Base-by-base conservation (phyloP, 2,888 invertebrate species). In the Chamaedrilus cognettii region DNA sequence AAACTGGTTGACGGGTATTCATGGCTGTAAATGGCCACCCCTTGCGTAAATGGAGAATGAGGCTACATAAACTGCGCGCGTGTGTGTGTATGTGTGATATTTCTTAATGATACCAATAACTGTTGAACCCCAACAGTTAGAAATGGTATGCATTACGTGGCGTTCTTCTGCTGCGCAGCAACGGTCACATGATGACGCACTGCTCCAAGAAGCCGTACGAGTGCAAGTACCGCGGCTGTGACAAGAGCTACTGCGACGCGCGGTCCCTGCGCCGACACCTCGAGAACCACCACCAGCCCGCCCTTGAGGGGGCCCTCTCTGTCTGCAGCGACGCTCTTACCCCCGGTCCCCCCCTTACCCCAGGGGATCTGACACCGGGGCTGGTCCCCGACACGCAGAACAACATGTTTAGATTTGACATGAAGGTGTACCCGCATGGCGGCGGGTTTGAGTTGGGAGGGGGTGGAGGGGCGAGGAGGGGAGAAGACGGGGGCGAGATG, bases 181-280 rank as follows among this genome's bases (percentile, higher is more conserved):
- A 97, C 87, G 97, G 97, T 56, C 97, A 97, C 86, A 93, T 96
- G 93, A 88, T 97, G 82, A 97, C 97, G 66, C 97, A 97, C 85
- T 89, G 95, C 76, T 94, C 94, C 86, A 96, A 97, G 86, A 97
- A 97, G 84, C 97, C 97, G 26, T 97, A 94, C 86, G 96, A 95
- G 83, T 97, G 97, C 87, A 93, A 93, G 84, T 93, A 95, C 68
- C 93, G 94, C 77, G 94, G 94, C 65, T 97, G 97, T 84, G 96
- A 95, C 73, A 96, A 96, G 85, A 96, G 96, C 68, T 97, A 98
- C 85, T 97, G 97, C 86, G 97, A 97, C 86, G 96, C 96, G 56
- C 88, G 97, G 64, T 96, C 96, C 15, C 86, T 97, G 73, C 88
- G 96, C 64, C 89, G 97, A 61, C 97, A 97, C 83, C 93, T 94